phyloP scores from a whole-genome alignment of 2,888 invertebrate genomes.

The Hermaeophaga mercurialis region DNA sequence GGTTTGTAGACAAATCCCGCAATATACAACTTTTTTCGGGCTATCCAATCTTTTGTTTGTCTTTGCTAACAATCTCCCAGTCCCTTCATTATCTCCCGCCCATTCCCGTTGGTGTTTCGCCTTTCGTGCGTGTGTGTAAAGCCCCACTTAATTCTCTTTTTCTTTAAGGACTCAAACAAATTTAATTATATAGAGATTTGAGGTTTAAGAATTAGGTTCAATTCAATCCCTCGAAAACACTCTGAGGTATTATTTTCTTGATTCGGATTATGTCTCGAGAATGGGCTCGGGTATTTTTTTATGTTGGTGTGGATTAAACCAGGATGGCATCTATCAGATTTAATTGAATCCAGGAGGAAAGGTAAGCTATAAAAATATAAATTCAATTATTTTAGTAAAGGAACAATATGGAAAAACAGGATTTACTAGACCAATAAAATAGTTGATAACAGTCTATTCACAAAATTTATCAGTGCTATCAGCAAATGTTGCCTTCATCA shows the following conservation, averaged over 20 bases:
- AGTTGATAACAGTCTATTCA: no score
- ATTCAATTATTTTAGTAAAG: no score
- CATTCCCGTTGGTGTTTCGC: slow-evolving; percentile 6
- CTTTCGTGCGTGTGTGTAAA: slow-evolving; percentile 5
- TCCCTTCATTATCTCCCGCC: slow-evolving; percentile 7
- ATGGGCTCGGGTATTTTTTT: no score
- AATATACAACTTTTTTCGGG: neutral
- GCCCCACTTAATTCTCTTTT: slow-evolving; percentile 12
- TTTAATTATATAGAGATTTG: slow-evolving; percentile 32
- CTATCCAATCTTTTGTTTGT: slow-evolving; percentile 4
- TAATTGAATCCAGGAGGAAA: no score
- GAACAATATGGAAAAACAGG: no score
- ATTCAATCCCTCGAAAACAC: slow-evolving; percentile 28
- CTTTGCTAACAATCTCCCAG: neutral
- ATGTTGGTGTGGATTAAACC: no score
- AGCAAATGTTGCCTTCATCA: no score
- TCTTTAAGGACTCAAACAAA: slow-evolving; percentile 22
- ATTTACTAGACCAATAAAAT: no score
- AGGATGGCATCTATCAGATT: no score
- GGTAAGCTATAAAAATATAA: no score
- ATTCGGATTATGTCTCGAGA: neutral
- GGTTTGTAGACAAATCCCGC: neutral
- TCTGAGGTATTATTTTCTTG: slow-evolving; percentile 14
- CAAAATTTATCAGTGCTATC: no score
- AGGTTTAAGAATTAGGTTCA: slow-evolving; percentile 33